Evolutionary conservation across 2,888 invertebrate species (phyloP), one percentile per base, ranked within the genome.

Genomic region (Plusia festucae): DNA sequence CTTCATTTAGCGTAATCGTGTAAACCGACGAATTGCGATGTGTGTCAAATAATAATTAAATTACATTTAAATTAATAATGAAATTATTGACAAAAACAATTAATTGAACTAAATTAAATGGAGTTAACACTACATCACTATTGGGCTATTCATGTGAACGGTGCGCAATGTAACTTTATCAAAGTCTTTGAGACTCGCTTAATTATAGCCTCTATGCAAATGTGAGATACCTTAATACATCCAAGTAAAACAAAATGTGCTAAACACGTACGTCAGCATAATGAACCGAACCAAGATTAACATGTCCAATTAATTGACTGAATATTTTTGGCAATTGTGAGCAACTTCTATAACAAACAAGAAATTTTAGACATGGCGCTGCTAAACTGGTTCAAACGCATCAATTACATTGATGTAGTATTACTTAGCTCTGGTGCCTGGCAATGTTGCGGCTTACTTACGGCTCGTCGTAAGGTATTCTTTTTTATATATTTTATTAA

Each of bases 41-140:
- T 69, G 67, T 72, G 66, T 70, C 56, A 58, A 73, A 70, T 61
- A 67, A 65, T 65, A 70, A 74, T 70, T 67, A 75, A 70, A 70
- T 70, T 73, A 75, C 44, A 68, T 57, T 79, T 72, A 72, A 70
- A 73, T 73, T 79, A 81, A 74, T 75, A 68, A 70, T 68, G 65
- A 67, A 68, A 20, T 76, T 76, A 73, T 70, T 72, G 78, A 82
- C 67, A 70, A 74, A 74, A 77, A 79, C 78, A 54, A 72, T 62
- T 70, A 80, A 79, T 79, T 82, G 64, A 78, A 75, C 75, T 77
- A 81, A 82, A 75, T 74, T 70, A 59, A 73, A 77, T 68, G 66
- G 60, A 79, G 73, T 76, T 76, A 83, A 69, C 62, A 69, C 69
- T 82, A 79, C 75, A 72, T 76, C 76, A 76, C 74, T 77, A 79